These are phyloP conservation scores for Globodera rostochiensis DNA, from an alignment of 1,140 invertebrate species.

Conservation along the genomic window DNA sequence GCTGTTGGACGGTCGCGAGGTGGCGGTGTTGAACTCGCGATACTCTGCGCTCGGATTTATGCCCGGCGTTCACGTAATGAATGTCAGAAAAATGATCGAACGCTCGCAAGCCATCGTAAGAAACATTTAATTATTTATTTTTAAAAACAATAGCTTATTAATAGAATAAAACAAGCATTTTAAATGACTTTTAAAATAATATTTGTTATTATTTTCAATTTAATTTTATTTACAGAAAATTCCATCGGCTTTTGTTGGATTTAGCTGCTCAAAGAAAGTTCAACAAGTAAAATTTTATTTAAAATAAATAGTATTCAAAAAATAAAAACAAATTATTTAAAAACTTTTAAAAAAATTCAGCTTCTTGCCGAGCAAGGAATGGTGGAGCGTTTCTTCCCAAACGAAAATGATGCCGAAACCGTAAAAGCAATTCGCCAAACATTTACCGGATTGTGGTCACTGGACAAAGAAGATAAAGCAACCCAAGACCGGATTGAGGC, in stretches of 20 bases:
- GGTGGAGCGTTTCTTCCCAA: background rate
- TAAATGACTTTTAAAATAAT: no score
- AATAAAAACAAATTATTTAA: no score
- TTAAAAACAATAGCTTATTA: no score
- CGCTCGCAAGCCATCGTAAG: background rate
- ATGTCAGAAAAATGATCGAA: background rate
- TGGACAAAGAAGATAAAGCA: background rate
- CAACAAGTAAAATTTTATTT: background rate
- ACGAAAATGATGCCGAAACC: background rate
- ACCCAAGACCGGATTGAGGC: background rate
- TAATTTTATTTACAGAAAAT: background rate
- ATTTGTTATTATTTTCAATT: background rate
- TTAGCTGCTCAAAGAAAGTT: background rate
- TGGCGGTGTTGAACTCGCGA: background rate
- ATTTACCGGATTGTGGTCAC: background rate
- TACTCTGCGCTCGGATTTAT: background rate
- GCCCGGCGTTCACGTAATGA: no score
- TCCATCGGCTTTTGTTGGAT: background rate
- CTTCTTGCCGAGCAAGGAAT: background rate
- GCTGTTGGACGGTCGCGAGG: background rate
- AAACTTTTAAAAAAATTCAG: background rate
- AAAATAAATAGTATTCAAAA: background rate
- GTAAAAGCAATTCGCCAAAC: background rate
- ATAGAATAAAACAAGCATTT: no score
- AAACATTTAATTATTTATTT: background rate